Percentiles rank a stretch among this genome's conserved stretches.
Evolutionary conservation across 1,140 invertebrate species (phyloP).

Genomic region (Mizuhopecten yessoensis): DNA sequence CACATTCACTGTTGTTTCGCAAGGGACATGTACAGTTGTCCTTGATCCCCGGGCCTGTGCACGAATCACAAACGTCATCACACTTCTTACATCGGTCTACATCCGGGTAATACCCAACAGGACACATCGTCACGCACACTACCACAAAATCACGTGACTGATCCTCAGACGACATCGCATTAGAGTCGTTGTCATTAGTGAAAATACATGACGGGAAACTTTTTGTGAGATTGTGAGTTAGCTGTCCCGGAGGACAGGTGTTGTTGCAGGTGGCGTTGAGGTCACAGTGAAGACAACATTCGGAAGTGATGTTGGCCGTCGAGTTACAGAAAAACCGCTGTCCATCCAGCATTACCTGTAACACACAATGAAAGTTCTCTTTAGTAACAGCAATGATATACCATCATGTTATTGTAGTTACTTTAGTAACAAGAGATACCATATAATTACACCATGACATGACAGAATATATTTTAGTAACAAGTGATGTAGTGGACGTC

Average conservation of each 20-base stretch:
- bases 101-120: background rate
- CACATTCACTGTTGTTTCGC: background rate
- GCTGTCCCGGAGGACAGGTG: background rate
- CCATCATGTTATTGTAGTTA: too few species aligned
- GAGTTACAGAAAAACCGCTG: background rate
- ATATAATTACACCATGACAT: too few species aligned
- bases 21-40: background rate
- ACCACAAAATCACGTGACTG: background rate
- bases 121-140: background rate
- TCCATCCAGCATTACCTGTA: background rate
- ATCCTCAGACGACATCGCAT: background rate
- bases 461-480: too few species aligned
- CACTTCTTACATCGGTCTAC: background rate
- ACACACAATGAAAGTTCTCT: background rate
- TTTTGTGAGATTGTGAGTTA: background rate
- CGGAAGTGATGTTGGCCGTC: background rate
- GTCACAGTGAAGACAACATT: background rate
- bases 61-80: background rate
- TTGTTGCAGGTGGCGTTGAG: background rate
- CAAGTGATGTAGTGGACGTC: too few species aligned
- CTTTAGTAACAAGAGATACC: too few species aligned
- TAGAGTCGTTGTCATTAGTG: background rate
- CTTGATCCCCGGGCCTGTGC: background rate
- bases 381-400: too few species aligned
- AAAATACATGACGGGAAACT: background rate